Percentiles rank a stretch among this genome's conserved stretches.
phyloP scores from a whole-genome alignment of 2,113 vertebrate species.

The Pelmatolapia mariae region DNA sequence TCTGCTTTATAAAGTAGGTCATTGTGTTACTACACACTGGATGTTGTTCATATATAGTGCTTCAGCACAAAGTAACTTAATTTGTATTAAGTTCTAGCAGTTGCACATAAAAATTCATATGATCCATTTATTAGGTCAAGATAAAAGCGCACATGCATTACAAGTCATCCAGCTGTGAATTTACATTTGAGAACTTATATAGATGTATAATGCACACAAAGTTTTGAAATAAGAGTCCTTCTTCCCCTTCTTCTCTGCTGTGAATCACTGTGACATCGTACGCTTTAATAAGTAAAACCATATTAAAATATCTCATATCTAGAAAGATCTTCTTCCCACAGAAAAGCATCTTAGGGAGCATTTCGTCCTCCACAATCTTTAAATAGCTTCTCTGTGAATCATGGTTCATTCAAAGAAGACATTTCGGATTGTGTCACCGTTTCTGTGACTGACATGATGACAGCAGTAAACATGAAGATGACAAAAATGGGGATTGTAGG shows the following conservation, averaged over 20 bases:
- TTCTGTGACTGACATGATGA: conserved; percentile 46
- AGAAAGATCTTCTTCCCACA: not conserved
- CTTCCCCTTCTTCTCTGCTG: not conserved
- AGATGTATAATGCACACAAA: not conserved
- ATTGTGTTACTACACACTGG: not conserved
- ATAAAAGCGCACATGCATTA: not conserved
- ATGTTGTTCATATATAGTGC: not conserved
- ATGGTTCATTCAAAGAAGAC: conserved; percentile 13
- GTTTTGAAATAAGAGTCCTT: not conserved
- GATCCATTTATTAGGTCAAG: not conserved
- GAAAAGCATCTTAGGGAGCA: not conserved
- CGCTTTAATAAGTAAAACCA: not conserved
- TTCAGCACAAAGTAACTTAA: not conserved
- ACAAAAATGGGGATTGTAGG: conserved; percentile 27
- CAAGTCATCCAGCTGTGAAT: not conserved
- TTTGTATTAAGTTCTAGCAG: not conserved
- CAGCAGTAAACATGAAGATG: conserved; percentile 36
- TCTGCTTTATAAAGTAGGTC: not conserved
- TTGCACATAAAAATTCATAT: not conserved
- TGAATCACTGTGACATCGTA: not conserved
- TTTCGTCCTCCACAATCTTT: conserved; percentile 34
- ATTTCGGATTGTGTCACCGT: not conserved
- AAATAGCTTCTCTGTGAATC: conserved; percentile 46
- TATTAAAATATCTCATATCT: not conserved
- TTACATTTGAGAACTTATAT: not conserved